These are phyloP conservation scores for Brachyhypopomus occidentalis DNA, from an alignment of 2,113 vertebrate species.

Conservation along the genomic window DNA sequence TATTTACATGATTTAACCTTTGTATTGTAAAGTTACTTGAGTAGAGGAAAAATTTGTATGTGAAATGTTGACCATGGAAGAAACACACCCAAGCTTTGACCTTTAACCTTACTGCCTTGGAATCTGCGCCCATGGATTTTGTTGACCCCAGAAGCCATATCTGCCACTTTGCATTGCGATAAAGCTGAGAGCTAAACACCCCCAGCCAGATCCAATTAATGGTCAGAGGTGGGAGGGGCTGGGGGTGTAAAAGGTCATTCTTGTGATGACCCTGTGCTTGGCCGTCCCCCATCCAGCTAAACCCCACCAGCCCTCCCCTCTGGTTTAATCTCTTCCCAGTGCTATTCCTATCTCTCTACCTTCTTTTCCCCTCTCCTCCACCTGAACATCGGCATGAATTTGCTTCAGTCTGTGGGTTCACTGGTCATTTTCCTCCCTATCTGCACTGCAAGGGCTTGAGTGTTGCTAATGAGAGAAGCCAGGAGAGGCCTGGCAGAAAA, in stretches of 20 bases:
- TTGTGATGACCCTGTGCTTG: constrained; percentile 21
- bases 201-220: constrained; percentile 35
- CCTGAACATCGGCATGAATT: constrained; percentile 24
- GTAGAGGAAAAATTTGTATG: not conserved
- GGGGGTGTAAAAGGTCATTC: constrained; percentile 29
- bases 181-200: not conserved
- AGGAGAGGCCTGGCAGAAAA: constrained; percentile 41
- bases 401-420: constrained; percentile 22
- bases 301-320: not conserved
- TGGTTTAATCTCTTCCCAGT: constrained; percentile 41
- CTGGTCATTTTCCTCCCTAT: constrained; percentile 21
- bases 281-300: not conserved
- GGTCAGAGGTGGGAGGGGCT: not conserved
- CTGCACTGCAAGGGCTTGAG: constrained; percentile 25
- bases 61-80: not conserved
- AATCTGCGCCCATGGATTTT: not conserved
- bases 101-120: not conserved
- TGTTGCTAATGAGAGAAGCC: constrained; percentile 48
- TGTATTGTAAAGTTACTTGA: constrained; percentile 1
- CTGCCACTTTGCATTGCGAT: not conserved
- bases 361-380: not conserved
- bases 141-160: constrained; percentile 11
- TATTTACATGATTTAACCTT: not conserved
- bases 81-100: not conserved
- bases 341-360: not conserved